Percentiles rank a stretch among this genome's conserved stretches.
phyloP scores from a whole-genome alignment of 2,888 invertebrate species.

The Drosophila anomalata region DNA sequence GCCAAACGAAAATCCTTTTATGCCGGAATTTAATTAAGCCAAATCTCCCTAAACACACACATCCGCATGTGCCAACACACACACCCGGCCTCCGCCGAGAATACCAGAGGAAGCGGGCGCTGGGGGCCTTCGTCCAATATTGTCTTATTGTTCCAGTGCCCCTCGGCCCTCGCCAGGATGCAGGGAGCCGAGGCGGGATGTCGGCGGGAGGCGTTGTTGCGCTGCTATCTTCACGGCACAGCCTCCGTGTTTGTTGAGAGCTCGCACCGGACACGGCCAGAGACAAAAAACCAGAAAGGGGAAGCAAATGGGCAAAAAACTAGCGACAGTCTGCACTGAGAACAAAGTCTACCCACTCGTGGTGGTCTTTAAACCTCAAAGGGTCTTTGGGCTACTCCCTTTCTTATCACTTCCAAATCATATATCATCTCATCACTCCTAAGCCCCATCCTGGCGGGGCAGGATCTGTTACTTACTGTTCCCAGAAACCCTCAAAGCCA shows the following conservation, averaged over 20 bases:
- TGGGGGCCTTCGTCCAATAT: constrained; percentile 50
- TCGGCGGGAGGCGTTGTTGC: background rate
- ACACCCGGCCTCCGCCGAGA: constrained; percentile 38
- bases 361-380: no score
- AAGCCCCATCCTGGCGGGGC: constrained; percentile 2
- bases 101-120: constrained; percentile 1
- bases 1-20: constrained; percentile 66
- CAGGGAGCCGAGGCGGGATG: no score
- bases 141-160: constrained; percentile 63
- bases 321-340: constrained; percentile 9
- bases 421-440: background rate
- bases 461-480: background rate
- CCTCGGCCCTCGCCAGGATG: no score
- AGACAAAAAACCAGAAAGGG: constrained; percentile 14
- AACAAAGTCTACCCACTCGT: background rate
- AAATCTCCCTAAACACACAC: constrained; percentile 67
- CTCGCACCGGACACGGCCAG: constrained; percentile 15
- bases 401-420: background rate
- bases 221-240: constrained; percentile 63
- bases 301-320: constrained; percentile 21
- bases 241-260: constrained; percentile 50
- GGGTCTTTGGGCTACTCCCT: no score
- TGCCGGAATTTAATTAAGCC: constrained; percentile 73
- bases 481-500: background rate
- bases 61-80: constrained; percentile 7